These are phyloP conservation scores for Ectemnius lituratus DNA, from an alignment of 2,888 invertebrate species.

Conservation along the genomic window DNA sequence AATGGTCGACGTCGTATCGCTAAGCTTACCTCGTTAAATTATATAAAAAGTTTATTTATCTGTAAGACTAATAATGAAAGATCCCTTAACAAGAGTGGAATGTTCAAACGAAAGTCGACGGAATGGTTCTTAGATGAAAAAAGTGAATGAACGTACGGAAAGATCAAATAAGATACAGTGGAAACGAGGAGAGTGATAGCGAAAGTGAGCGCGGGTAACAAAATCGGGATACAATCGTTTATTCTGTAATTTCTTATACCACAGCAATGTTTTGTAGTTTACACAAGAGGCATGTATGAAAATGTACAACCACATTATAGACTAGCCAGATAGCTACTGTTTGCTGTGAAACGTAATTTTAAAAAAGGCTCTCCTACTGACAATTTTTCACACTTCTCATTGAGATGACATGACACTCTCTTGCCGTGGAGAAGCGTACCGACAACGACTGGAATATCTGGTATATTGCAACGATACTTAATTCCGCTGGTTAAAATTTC, in stretches of 20 bases:
- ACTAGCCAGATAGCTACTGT: constrained; percentile 68
- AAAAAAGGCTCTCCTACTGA: constrained; percentile 62
- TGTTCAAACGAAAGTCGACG: constrained; percentile 49
- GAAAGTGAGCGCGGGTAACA: constrained; percentile 51
- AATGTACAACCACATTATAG: constrained; percentile 71
- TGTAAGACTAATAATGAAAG: constrained; percentile 28
- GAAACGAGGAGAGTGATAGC: constrained; percentile 48
- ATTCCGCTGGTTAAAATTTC: constrained; percentile 11
- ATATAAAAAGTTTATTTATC: constrained; percentile 14
- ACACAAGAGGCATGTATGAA: constrained; percentile 70
- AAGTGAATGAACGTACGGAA: constrained; percentile 50
- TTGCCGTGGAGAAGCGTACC: constrained; percentile 25
- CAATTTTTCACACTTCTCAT: constrained; percentile 34
- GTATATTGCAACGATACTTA: constrained; percentile 27
- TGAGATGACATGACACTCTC: constrained; percentile 23
- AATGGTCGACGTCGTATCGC: constrained; percentile 41
- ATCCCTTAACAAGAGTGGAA: constrained; percentile 38
- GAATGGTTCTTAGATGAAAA: constrained; percentile 48
- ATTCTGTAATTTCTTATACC: constrained; percentile 71
- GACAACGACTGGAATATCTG: constrained; percentile 17
- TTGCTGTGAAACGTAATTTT: constrained; percentile 57
- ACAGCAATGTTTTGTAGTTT: constrained; percentile 70
- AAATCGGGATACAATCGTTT: constrained; percentile 70
- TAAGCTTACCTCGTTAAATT: constrained; percentile 39
- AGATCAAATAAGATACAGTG: constrained; percentile 43